Evolutionary conservation across 2,888 invertebrate species (phyloP).

Genomic region (Hedya salicella): DNA sequence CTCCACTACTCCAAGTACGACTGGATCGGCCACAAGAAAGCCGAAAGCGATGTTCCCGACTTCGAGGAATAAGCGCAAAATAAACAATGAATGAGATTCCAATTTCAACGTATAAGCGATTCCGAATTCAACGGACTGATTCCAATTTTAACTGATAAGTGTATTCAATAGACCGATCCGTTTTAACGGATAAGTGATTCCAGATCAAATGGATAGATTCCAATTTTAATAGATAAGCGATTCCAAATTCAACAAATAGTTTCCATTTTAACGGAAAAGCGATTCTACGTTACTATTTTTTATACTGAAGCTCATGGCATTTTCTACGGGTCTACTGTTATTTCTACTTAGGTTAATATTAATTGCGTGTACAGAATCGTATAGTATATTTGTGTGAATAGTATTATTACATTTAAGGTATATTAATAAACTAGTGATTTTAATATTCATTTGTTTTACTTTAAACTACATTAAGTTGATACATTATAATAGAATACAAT

Average conservation of each 20-base stretch:
- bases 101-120: neutral
- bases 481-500: conserved; percentile 42
- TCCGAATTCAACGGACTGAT: neutral
- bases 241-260: too few species aligned
- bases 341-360: conserved; percentile 35
- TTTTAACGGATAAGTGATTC: neutral
- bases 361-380: conserved; percentile 48
- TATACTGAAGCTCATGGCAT: neutral
- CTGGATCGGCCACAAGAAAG: conserved; percentile 85
- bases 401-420: conserved; percentile 60
- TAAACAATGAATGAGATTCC: neutral
- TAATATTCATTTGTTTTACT: conserved; percentile 55
- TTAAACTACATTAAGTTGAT: conserved; percentile 38
- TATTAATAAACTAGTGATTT: conserved; percentile 54
- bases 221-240: too few species aligned
- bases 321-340: conserved; percentile 16
- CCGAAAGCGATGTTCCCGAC: conserved; percentile 77
- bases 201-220: neutral
- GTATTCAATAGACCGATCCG: neutral
- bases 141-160: neutral
- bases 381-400: conserved; percentile 59
- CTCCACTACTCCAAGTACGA: conserved; percentile 87
- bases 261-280: too few species aligned
- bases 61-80: conserved; percentile 70
- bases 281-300: neutral